Evolutionary conservation across 2,797 vertebrate genomes (phyloP).

Genomic region (Tenualosa thibaudeaui): DNA sequence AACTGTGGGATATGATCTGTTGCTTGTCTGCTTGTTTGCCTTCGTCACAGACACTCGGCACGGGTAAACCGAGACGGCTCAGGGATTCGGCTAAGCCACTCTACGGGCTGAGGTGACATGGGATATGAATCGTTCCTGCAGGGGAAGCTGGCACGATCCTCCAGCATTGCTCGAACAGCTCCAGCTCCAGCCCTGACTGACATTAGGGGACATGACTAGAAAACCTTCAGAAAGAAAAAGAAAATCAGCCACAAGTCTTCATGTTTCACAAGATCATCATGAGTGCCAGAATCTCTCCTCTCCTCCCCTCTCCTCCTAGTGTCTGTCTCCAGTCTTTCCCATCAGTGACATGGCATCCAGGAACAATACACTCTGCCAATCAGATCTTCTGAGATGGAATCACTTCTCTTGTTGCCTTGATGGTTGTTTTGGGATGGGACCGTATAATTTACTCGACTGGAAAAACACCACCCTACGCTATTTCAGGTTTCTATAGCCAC

Average conservation of each 20-base stretch:
- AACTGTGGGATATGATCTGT: slow-evolving; percentile 43
- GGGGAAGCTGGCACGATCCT: neutral
- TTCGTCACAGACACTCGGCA: slow-evolving; percentile 30
- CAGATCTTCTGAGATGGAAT: neutral
- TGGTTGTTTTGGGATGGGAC: slow-evolving; percentile 4
- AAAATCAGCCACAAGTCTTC: slow-evolving; percentile 9
- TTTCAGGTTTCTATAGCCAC: neutral
- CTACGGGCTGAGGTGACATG: neutral
- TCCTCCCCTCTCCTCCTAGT: neutral
- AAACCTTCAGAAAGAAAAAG: slow-evolving; percentile 17
- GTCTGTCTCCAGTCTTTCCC: neutral
- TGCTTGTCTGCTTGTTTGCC: slow-evolving; percentile 46
- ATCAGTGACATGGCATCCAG: neutral
- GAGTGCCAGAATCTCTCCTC: neutral
- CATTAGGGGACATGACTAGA: slow-evolving; percentile 45
- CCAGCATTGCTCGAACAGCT: slow-evolving; percentile 29
- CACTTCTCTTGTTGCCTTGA: neutral
- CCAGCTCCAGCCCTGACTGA: slow-evolving; percentile 17
- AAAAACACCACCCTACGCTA: neutral
- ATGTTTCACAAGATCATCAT: neutral
- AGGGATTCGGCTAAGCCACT: neutral
- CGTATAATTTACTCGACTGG: neutral
- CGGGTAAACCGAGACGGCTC: slow-evolving; percentile 34
- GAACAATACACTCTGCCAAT: neutral
- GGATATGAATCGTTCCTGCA: neutral